phyloP scores from a whole-genome alignment of 2,113 vertebrate species.

The Lophochroa leadbeateri region DNA sequence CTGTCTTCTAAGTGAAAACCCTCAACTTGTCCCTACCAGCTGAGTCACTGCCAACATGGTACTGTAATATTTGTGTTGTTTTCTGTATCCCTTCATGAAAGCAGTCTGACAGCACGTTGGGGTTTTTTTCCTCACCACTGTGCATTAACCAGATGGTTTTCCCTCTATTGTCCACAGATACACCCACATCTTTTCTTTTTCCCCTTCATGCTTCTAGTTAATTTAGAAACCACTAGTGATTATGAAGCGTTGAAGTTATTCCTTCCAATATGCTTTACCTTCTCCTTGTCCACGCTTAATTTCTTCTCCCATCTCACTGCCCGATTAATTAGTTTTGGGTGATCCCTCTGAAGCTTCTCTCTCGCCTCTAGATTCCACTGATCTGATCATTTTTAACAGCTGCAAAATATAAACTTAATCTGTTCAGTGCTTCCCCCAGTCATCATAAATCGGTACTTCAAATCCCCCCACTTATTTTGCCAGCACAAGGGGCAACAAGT shows the following conservation, averaged over 20 bases:
- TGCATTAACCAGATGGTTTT: conserved; percentile 64
- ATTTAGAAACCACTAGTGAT: conserved; percentile 49
- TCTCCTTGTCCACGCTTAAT: conserved; percentile 35
- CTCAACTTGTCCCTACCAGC: not conserved
- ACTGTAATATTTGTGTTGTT: conserved; percentile 55
- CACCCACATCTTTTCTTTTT: conserved; percentile 38
- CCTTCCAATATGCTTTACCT: conserved; percentile 54
- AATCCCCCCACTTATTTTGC: not conserved
- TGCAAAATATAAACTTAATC: conserved; percentile 24
- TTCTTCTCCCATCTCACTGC: conserved; percentile 15
- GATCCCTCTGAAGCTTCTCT: not conserved
- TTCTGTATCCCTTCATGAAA: not conserved
- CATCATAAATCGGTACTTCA: not conserved
- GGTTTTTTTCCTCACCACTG: conserved; percentile 18
- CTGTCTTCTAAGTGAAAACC: conserved; percentile 17
- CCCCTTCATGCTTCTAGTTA: conserved; percentile 17
- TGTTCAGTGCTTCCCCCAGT: not conserved
- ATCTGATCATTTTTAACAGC: conserved; percentile 14
- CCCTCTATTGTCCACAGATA: conserved; percentile 59
- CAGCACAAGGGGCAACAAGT: rapidly evolving
- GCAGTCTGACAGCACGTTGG: conserved; percentile 6
- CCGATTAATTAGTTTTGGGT: conserved; percentile 53
- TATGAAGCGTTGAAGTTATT: not conserved
- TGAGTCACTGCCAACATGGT: conserved; percentile 26
- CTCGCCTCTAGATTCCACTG: not conserved